Base-by-base conservation (phyloP, 1,140 invertebrate species). In the Bombus terrestris region DNA sequence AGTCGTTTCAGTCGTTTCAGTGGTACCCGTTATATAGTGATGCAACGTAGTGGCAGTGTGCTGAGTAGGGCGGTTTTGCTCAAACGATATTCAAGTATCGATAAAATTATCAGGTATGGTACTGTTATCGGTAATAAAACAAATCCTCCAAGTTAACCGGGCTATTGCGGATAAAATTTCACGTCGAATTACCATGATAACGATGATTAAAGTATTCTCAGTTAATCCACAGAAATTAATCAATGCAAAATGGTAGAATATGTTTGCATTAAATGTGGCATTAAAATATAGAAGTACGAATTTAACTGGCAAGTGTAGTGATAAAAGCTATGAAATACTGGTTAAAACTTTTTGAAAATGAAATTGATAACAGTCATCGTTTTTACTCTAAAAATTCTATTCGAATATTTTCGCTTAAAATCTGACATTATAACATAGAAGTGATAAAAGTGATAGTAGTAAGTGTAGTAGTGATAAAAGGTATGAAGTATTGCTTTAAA, bases 21-120 rank as follows among this genome's bases (percentile, higher is more conserved):
- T 64, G 71, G 35, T 71, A 73, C 37, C 57, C 80, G 89, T 82
- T 93, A 83, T 80, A 69, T 90, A 86, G 91, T 90, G 87, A 94
- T 93, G 93, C 89, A 90, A 83, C 88, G 88, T 83, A 72, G 92
- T 86, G 88, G 88, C 85, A 86, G 80, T 74, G 80, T 90, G 18
- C 72, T 93, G 71, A 75, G 81, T 73, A 90, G 88, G 78, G 84
- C 87, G 43, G 88, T 81, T 66, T 81, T 90, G 72, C 87, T 90
- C 41, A 87, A 83, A 43, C 88, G 90, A 76, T 91, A 87, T 57
- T 69, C 87, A 25, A 43, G 88, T 66, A 73, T 82, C 73, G 76
- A 72, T 85, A 76, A 75, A 76, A 78, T 86, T 81, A 85, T 79
- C 88, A 94, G 93, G 93, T 94, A 93, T 62, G 37, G 41, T 41